Evolutionary conservation across 2,113 vertebrate genomes (phyloP), one percentile per base, ranked within the genome.

Genomic region (Herpailurus yagouaroundi): DNA sequence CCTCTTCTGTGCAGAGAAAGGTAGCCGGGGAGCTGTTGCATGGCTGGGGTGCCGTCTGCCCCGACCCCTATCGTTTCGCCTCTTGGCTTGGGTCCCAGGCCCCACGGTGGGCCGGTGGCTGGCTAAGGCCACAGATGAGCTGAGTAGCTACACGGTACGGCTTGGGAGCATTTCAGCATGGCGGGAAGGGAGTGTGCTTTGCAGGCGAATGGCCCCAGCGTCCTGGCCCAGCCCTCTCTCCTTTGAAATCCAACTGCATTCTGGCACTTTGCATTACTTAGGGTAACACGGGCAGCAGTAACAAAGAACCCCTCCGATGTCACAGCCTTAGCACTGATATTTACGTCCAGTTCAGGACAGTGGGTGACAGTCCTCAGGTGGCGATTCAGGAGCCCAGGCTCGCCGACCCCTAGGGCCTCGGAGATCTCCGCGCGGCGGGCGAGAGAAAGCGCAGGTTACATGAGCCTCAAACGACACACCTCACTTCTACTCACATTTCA

Each of bases 71-170:
- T 91, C 19, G n/a, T 71, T 50, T 93, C 45, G 74, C n/a, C 27
- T 31, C 38, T 80, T 11, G 12, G 23, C 71, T 74, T 52, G 18
- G 0, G 4, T 71, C 55, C 36, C 38, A 69, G 77, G 19, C 19
- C 18, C 48, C 31, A 14, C 10, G 41, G 7, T 9, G 55, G 19
- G 36, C 68, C n/a, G 19, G 50, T 5, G 18, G 7, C 57, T 52
- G 41, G 45, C 18, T 3, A 19, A 68, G 36, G 13, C 14, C 31
- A 5, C 31, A 12, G 38, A 16, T n/a, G 48, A 63, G 41, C 27
- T 1, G 12, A 41, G 48, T 3, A n/a, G 41, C 33, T 11, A 5
- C 12, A 11, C 18, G 48, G 11, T 63, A 0, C n/a, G 19, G 31
- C n/a, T 91, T 69, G 15, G 41, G 50, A 13, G 12, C 38, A 33